These are phyloP conservation scores for Hylomyscus alleni DNA, from an alignment of 2,797 vertebrate genomes.

Conservation along the genomic window DNA sequence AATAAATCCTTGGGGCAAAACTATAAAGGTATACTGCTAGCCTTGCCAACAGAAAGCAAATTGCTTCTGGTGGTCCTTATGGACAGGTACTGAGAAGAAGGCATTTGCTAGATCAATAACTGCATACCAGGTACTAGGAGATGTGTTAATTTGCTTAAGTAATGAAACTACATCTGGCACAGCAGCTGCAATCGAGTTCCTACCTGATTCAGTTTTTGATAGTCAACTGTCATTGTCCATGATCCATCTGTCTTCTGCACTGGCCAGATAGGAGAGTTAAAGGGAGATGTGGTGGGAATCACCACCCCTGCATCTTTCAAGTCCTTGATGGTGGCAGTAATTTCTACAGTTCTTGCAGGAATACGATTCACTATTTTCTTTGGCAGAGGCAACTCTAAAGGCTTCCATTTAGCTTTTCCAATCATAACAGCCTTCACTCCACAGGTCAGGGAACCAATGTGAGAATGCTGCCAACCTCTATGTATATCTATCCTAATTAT, in stretches of 20 bases:
- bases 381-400: not conserved
- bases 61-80: not conserved
- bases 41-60: not conserved
- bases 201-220: not conserved
- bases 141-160: not conserved
- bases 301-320: not conserved
- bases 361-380: not conserved
- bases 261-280: not conserved
- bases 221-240: not conserved
- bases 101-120: not conserved
- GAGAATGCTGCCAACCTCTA: not conserved
- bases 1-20: not conserved
- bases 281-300: not conserved
- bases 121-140: not conserved
- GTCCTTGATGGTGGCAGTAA: not conserved
- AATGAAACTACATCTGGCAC: not conserved
- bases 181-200: not conserved
- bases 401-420: not conserved
- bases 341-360: not conserved
- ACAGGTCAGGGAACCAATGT: not conserved
- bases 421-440: not conserved
- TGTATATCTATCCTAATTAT: not conserved
- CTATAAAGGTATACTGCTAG: not conserved
- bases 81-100: not conserved
- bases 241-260: not conserved